Percentiles rank a stretch among this genome's conserved stretches.
Evolutionary conservation across 2,113 vertebrate genomes (phyloP).

Genomic region (Willisornis vidua): DNA sequence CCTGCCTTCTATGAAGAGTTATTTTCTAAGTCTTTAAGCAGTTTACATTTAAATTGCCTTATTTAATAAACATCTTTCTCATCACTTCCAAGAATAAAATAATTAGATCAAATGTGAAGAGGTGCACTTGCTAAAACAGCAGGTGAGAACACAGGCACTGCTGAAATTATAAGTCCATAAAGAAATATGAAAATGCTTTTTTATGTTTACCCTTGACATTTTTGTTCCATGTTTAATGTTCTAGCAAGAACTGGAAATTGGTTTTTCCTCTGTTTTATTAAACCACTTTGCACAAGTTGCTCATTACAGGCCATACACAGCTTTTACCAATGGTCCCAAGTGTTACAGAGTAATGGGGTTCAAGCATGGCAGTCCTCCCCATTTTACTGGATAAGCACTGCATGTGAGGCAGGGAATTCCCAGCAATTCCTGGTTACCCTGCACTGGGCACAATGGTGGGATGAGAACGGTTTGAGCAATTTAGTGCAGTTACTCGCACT

Average conservation of each 20-base stretch:
- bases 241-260: not conserved
- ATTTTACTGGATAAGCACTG: not conserved
- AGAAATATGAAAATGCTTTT: not conserved
- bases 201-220: not conserved
- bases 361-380: not conserved
- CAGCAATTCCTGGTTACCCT: not conserved
- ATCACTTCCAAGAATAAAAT: not conserved
- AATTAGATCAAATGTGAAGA: not conserved
- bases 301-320: not conserved
- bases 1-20: not conserved
- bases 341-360: not conserved
- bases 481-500: not conserved
- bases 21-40: not conserved
- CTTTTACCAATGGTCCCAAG: not conserved
- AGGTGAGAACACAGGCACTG: not conserved
- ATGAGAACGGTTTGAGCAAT: not conserved
- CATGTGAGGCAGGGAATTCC: not conserved
- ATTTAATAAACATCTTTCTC: conserved; percentile 9
- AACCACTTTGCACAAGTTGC: not conserved
- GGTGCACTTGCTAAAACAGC: not conserved
- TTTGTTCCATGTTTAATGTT: not conserved
- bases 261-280: not conserved
- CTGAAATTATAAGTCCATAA: not conserved
- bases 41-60: not conserved
- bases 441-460: not conserved